A percentile compares a stretch with the other conserved stretches of the same genome.
phyloP scores from a whole-genome alignment of 2,797 vertebrate genomes.

The Aeoliscus strigatus region DNA sequence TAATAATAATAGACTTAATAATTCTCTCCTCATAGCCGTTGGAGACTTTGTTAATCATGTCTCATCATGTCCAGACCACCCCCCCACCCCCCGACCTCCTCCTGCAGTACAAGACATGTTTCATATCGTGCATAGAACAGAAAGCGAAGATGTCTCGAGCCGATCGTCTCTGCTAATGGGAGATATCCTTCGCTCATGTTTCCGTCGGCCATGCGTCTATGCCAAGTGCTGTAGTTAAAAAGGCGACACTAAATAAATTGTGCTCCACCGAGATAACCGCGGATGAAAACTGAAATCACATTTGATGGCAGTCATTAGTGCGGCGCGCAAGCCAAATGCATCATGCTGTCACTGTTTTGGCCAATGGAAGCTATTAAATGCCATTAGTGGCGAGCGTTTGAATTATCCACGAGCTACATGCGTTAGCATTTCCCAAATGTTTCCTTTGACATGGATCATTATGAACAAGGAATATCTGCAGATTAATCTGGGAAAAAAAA shows the following conservation, averaged over 20 bases:
- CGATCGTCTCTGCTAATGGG: conserved; percentile 60
- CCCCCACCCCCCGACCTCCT: conserved; percentile 34
- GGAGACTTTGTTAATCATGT: no score
- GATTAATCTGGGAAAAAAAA: no score
- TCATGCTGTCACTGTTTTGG: conserved; percentile 72
- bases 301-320: conserved; percentile 79
- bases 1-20: conserved; percentile 1
- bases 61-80: conserved; percentile 24
- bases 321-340: conserved; percentile 69
- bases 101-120: conserved; percentile 26
- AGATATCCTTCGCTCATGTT: conserved; percentile 58
- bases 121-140: conserved; percentile 46
- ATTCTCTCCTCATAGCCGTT: conserved; percentile 22
- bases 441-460: conserved; percentile 36
- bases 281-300: conserved; percentile 71
- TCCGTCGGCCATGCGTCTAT: conserved; percentile 60
- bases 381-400: conserved; percentile 61
- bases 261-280: conserved; percentile 65
- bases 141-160: conserved; percentile 49
- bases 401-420: conserved; percentile 55
- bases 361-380: conserved; percentile 70
- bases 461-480: conserved; percentile 15
- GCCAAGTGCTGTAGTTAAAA: conserved; percentile 69
- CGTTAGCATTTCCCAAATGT: conserved; percentile 49
- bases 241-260: conserved; percentile 79